Conservation (phyloP, 2,888 invertebrate species). For the Microplitis manilae region DNA sequence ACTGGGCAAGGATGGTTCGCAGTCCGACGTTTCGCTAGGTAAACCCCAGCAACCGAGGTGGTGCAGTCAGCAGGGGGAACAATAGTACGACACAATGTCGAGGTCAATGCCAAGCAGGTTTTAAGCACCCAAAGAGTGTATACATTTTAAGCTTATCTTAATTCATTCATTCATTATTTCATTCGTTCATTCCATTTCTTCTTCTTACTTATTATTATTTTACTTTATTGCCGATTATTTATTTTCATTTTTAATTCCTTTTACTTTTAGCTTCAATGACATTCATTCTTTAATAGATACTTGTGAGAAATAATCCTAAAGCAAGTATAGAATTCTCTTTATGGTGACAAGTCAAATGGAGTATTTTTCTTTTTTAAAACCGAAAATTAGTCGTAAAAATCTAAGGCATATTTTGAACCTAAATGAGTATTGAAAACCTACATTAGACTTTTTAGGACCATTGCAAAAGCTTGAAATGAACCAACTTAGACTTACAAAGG, state of each 20-base stretch:
- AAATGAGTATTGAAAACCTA: no score
- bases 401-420: no score
- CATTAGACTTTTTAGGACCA: no score
- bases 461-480: no score
- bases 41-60: conserved; percentile 74
- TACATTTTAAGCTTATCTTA: conserved; percentile 55
- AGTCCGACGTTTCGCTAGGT: conserved; percentile 93
- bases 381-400: no score
- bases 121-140: conserved; percentile 68
- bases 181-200: conserved; percentile 28
- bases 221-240: background rate
- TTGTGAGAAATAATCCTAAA: conserved; percentile 38
- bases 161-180: conserved; percentile 43
- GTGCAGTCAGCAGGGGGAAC: conserved; percentile 72
- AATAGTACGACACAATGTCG: conserved; percentile 72
- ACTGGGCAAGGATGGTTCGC: conserved; percentile 96
- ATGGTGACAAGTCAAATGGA: no score
- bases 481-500: no score
- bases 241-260: background rate
- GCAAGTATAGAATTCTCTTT: background rate
- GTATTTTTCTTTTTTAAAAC: no score
- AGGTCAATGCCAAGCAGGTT: conserved; percentile 72
- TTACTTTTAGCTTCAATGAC: conserved; percentile 18
- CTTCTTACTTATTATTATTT: background rate
- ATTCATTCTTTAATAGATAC: conserved; percentile 40